phyloP scores from a whole-genome alignment of 2,113 vertebrate genomes.

The Tamias sibiricus region DNA sequence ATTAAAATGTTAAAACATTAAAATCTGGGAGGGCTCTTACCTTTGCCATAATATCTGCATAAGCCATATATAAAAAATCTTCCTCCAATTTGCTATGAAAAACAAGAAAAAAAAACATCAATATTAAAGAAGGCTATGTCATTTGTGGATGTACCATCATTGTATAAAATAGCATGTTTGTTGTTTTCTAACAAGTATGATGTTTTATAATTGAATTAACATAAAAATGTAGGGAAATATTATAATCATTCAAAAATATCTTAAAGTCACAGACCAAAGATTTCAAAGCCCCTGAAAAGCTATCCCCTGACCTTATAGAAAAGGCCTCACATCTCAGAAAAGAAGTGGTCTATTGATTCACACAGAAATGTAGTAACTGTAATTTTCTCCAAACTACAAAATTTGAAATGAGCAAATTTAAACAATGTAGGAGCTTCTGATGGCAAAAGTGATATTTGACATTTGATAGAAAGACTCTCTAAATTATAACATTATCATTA shows the following conservation, averaged over 20 bases:
- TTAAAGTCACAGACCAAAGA: background rate
- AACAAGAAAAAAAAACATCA: conserved; percentile 52
- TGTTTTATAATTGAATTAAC: background rate
- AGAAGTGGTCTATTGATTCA: background rate
- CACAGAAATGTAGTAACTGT: background rate
- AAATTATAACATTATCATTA: background rate
- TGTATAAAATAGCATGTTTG: background rate
- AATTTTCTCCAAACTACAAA: conserved; percentile 9
- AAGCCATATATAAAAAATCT: conserved; percentile 98
- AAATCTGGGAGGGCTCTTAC: conserved; percentile 81
- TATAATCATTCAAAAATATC: background rate
- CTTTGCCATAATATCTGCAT: conserved; percentile 99
- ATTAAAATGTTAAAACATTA: conserved; percentile 38
- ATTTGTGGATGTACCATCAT: background rate
- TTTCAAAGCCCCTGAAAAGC: background rate
- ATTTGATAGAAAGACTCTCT: background rate
- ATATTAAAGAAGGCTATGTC: background rate
- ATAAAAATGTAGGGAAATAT: conserved; percentile 22
- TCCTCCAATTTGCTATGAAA: conserved; percentile 95
- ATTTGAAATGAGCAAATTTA: conserved; percentile 14
- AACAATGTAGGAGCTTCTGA: background rate
- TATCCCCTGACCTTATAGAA: background rate
- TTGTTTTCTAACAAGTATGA: background rate
- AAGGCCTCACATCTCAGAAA: background rate
- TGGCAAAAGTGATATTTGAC: background rate